phyloP scores from a whole-genome alignment of 2,888 invertebrate species.

The Argyra leucocephala region DNA sequence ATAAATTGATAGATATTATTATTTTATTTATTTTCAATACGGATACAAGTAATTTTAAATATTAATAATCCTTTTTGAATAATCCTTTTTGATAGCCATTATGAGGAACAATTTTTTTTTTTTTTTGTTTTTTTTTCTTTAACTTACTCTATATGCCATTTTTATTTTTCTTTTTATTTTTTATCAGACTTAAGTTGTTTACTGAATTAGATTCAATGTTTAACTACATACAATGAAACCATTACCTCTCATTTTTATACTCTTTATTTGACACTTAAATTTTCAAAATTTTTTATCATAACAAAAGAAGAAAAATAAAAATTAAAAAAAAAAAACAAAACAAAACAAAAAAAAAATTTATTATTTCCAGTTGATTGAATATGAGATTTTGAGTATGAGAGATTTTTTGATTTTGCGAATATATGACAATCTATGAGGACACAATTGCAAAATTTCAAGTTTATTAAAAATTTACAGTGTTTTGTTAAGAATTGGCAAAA shows the following conservation, averaged over 20 bases:
- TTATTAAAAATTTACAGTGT: background rate
- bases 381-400: background rate
- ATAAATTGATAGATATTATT: too few relatives aligned
- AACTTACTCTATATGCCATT: constrained; percentile 38
- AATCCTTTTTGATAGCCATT: too few relatives aligned
- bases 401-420: background rate
- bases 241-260: background rate
- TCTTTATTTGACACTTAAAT: background rate
- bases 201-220: background rate
- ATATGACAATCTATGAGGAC: background rate
- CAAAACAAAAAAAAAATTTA: background rate
- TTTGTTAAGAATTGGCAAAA: background rate
- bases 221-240: background rate
- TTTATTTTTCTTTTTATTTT: constrained; percentile 25
- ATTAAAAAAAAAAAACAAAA: background rate
- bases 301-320: background rate
- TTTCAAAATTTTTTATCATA: background rate
- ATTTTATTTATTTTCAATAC: background rate
- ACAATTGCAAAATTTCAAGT: background rate
- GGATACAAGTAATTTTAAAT: background rate
- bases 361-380: background rate
- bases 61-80: background rate
- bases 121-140: background rate
- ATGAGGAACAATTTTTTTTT: too few relatives aligned
- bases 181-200: constrained; percentile 16